A percentile compares a stretch with the other conserved stretches of the same genome.
Evolutionary conservation across 2,113 vertebrate species (phyloP).

Genomic region (Apistogramma diplotaenia): DNA sequence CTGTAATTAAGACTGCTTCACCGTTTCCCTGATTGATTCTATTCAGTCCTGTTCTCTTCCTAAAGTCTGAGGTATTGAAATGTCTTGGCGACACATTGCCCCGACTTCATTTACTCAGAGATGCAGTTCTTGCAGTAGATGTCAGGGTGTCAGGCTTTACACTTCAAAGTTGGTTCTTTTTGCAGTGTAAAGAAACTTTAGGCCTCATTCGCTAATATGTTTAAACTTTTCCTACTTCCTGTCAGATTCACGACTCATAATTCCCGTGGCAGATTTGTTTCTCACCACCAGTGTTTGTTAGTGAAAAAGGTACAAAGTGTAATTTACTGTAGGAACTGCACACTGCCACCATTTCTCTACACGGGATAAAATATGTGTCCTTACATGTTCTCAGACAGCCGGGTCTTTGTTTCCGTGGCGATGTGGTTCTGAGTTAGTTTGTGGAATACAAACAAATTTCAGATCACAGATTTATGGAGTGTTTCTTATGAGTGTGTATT

Average conservation of each 20-base stretch:
- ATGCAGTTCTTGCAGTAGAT: slow-evolving; percentile 17
- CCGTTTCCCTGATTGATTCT: slow-evolving; percentile 57
- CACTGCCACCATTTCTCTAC: background rate
- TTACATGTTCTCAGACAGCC: background rate
- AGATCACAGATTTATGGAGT: background rate
- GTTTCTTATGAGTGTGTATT: background rate
- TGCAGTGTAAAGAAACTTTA: background rate
- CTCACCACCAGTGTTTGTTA: background rate
- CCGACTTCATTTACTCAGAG: slow-evolving; percentile 28
- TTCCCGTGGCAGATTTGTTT: background rate
- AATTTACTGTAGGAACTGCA: background rate
- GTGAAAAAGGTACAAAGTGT: background rate
- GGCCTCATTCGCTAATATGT: background rate
- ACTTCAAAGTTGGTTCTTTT: slow-evolving; percentile 15
- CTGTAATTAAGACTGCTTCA: slow-evolving; percentile 55
- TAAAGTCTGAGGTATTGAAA: slow-evolving; percentile 53
- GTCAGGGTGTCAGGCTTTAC: background rate
- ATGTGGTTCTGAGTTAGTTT: background rate
- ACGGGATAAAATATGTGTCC: background rate
- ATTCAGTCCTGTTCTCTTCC: slow-evolving; percentile 40
- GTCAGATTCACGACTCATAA: background rate
- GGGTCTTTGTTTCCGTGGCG: background rate
- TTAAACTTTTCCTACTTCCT: background rate
- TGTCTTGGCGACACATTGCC: slow-evolving; percentile 17
- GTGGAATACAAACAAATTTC: background rate